Conservation (phyloP, 2,113 vertebrate species). For the Heterotilapia buettikoferi region DNA sequence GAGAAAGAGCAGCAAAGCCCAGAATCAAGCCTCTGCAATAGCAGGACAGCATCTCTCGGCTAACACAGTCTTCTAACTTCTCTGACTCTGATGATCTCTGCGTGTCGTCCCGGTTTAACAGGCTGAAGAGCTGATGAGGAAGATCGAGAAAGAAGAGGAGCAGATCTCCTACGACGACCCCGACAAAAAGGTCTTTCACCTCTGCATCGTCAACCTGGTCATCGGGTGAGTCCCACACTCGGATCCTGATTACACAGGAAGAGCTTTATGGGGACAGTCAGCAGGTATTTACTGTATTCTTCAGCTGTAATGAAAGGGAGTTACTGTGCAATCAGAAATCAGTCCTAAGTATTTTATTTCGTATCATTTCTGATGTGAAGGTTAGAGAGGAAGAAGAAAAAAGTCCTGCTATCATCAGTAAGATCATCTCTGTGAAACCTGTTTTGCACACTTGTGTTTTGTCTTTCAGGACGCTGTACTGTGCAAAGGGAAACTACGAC, state of each 20-base stretch:
- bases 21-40: background rate
- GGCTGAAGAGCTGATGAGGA: conserved; percentile 93
- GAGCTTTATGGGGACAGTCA: background rate
- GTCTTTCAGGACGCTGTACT: conserved; percentile 83
- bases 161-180: conserved; percentile 87
- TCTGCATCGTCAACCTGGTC: conserved; percentile 95
- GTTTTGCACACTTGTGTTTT: background rate
- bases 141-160: conserved; percentile 95
- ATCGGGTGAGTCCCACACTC: conserved; percentile 76
- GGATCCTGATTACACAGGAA: background rate
- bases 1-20: background rate
- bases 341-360: background rate
- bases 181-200: conserved; percentile 89
- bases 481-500: conserved; percentile 94
- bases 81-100: background rate
- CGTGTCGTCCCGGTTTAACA: background rate
- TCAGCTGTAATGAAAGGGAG: background rate
- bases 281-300: accelerated
- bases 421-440: background rate
- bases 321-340: background rate
- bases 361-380: background rate
- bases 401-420: background rate
- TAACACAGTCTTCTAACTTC: accelerated
- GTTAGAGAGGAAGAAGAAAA: background rate
- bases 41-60: background rate